Base-by-base conservation (phyloP, 2,888 invertebrate genomes). In the Hymenopus coronatus region DNA sequence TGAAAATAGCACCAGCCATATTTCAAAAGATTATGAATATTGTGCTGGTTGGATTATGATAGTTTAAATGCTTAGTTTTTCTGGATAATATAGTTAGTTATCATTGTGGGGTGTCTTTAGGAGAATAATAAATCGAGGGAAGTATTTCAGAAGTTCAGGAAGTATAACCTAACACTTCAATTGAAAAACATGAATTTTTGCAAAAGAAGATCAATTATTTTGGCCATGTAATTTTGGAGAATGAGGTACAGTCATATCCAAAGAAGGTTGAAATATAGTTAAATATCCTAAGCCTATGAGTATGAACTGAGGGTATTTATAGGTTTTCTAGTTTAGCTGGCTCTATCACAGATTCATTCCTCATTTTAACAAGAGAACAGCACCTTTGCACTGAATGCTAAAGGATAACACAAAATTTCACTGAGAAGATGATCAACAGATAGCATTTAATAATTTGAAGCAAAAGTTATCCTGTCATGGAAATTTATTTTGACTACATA, bases 311-410 rank as follows among this genome's bases (percentile, higher is more conserved):
- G n/a, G n/a, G n/a, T n/a, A n/a, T 89, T 90, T 4, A 90, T 87
- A 91, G 87, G 89, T n/a, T 93, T 93, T 82, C 40, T 93, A 93
- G 93, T 15, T 84, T 93, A 54, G 82, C 91, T 0, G 92, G 92
- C 0, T 93, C 88, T 93, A 93, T 82, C 54, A 92, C n/a, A 91
- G 91, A 88, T 93, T 93, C 88, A 93, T 93, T 0, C 87, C 90
- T 40, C 89, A 92, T 15, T 93, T 92, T 88, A 90, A 92, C 0
- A 91, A 91, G 88, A 89, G 92, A 3, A 91, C 92, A 3, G 90
- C 91, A 90, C 92, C 92, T 1, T 84, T 92, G 81, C 92, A 92
- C 1, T 15, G 88, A 8, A 84, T 88, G 83, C 85, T 90, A 83
- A 90, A 86, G 7, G 27, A 85, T 15, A 81, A 83, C 0, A 1